Percentiles rank a stretch among this genome's conserved stretches.
Evolutionary conservation across 2,113 vertebrate genomes (phyloP).

Genomic region (Trogon melanurus): DNA sequence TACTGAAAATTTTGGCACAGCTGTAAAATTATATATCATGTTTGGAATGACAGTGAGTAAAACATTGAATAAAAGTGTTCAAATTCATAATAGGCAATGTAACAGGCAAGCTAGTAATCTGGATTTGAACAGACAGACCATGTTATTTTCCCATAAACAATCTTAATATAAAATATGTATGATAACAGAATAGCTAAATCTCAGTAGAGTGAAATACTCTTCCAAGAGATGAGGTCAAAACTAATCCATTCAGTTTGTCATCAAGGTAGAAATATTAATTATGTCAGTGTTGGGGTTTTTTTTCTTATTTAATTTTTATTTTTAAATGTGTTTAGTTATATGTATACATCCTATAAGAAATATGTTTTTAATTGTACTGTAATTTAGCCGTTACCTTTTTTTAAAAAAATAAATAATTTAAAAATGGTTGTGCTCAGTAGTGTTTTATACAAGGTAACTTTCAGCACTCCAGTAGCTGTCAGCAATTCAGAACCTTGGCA

Average conservation of each 20-base stretch:
- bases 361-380: not conserved
- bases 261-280: not conserved
- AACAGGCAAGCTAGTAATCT: not conserved
- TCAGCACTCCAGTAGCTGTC: not conserved
- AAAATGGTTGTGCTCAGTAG: not conserved
- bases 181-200: not conserved
- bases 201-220: not conserved
- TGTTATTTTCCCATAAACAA: too few relatives aligned
- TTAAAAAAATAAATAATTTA: fast-evolving
- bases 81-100: not conserved
- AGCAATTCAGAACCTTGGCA: constrained; percentile 41
- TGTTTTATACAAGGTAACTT: not conserved
- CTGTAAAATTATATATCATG: not conserved
- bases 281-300: not conserved
- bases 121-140: not conserved
- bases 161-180: not conserved
- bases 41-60: not conserved
- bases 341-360: not conserved
- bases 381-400: not conserved
- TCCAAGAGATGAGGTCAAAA: not conserved
- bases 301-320: not conserved
- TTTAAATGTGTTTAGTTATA: not conserved
- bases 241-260: not conserved
- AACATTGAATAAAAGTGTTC: not conserved
- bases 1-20: not conserved